Evolutionary conservation across 2,113 vertebrate species (phyloP), one percentile per base, ranked within the genome.

Genomic region (Mormyrus iriodes): DNA sequence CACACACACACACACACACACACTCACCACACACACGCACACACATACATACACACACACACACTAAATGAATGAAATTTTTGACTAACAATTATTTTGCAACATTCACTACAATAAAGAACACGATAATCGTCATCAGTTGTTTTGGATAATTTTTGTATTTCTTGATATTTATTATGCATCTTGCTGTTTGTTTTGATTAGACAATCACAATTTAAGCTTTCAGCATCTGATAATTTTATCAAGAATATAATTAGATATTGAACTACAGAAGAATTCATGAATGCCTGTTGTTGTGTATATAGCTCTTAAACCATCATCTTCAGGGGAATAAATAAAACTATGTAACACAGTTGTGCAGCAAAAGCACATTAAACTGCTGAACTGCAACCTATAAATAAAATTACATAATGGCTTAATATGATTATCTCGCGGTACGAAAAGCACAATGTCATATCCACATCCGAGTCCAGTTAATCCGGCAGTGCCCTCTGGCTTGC

Each of bases 341-440:
- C 21, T 19, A 84, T 19, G 24, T n/a, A n/a, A n/a, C 51, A 53
- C 49, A 53, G 49, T 10, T 17, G 12, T 53, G 51, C 85, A 35
- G 48, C 51, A 53, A n/a, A n/a, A n/a, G 51, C n/a, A 55, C 35
- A 52, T 31, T 51, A 55, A 52, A 53, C 31, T 35, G 27, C 44
- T 49, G 51, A 86, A 86, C 27, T 52, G 27, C n/a, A 51, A n/a
- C 83, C 83, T 85, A 85, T 85, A 51, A 85, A 85, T 85, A 51
- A 48, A 85, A 49, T 85, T 13, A 85, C 44, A 49, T 85, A 51
- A 49, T 85, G 46, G 48, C 12, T 85, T 8, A 79, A 42, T 42
- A 76, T 76, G 31, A 39, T 17, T 76, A 79, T 79, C 35, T 35
- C 73, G 2, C n/a, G 44, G 83, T 49, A 31, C 83, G 15, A 85